A percentile compares a stretch with the other conserved stretches of the same genome.
phyloP scores from a whole-genome alignment of 1,140 invertebrate genomes.

The Papilio xuthus region DNA sequence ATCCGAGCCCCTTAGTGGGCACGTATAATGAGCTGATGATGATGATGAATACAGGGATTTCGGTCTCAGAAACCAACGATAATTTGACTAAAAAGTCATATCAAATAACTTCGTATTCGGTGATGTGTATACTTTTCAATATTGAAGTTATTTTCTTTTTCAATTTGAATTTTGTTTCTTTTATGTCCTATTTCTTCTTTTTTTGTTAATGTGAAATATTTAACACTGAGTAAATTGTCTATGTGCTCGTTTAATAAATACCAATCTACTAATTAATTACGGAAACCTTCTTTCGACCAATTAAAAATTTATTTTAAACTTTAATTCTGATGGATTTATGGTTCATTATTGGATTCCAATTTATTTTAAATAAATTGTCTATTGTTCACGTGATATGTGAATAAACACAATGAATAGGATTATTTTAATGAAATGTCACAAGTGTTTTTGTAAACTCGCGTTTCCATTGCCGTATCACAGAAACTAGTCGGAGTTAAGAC shows the following conservation, averaged over 20 bases:
- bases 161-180: too few relatives aligned
- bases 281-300: neutral
- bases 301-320: slow-evolving; percentile 4
- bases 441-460: neutral
- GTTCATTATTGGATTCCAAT: slow-evolving; percentile 5
- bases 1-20: too few relatives aligned
- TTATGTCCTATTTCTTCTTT: neutral
- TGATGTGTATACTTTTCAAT: too few relatives aligned
- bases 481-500: too few relatives aligned
- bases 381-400: neutral
- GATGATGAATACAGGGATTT: too few relatives aligned
- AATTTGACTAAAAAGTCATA: too few relatives aligned
- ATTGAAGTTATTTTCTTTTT: too few relatives aligned
- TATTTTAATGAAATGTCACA: neutral
- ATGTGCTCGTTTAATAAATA: neutral
- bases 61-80: too few relatives aligned
- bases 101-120: too few relatives aligned
- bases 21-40: too few relatives aligned
- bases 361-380: neutral
- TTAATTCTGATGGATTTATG: neutral
- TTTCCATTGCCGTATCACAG: too few relatives aligned
- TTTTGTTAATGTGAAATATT: neutral
- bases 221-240: neutral
- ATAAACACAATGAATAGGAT: neutral
- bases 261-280: slow-evolving; percentile 13